These are phyloP conservation scores for Parthenolecanium corni DNA, from an alignment of 2,888 invertebrate genomes.

Conservation along the genomic window DNA sequence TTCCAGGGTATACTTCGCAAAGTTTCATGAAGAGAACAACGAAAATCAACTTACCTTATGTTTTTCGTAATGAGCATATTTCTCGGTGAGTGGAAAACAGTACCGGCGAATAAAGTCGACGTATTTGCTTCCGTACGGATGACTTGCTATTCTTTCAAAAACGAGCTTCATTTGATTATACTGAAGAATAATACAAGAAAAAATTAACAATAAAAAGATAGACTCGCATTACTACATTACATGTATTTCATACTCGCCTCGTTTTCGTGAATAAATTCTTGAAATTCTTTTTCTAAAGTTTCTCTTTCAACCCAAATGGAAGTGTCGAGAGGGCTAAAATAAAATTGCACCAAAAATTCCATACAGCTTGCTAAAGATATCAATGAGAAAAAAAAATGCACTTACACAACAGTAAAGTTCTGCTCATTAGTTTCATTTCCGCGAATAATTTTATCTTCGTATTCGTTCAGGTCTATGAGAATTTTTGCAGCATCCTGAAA, in stretches of 20 bases:
- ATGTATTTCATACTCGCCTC: neutral
- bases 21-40: too few species aligned
- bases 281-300: neutral
- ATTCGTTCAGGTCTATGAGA: slow-evolving; percentile 52
- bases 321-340: neutral
- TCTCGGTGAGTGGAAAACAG: neutral
- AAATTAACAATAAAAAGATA: too few species aligned
- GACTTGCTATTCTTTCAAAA: too few species aligned
- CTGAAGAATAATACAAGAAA: too few species aligned
- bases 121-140: neutral
- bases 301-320: neutral
- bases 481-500: slow-evolving; percentile 55
- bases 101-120: neutral
- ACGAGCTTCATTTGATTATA: too few species aligned
- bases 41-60: neutral
- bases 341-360: neutral
- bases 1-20: neutral
- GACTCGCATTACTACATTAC: too few species aligned
- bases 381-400: slow-evolving; percentile 28
- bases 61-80: neutral
- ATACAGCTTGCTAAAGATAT: neutral
- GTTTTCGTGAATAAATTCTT: neutral
- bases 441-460: slow-evolving; percentile 57
- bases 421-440: slow-evolving; percentile 52
- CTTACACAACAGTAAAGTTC: slow-evolving; percentile 48